Percentiles rank a stretch among this genome's conserved stretches.
phyloP scores from a whole-genome alignment of 2,888 invertebrate genomes.

The Therioaphis trifolii region DNA sequence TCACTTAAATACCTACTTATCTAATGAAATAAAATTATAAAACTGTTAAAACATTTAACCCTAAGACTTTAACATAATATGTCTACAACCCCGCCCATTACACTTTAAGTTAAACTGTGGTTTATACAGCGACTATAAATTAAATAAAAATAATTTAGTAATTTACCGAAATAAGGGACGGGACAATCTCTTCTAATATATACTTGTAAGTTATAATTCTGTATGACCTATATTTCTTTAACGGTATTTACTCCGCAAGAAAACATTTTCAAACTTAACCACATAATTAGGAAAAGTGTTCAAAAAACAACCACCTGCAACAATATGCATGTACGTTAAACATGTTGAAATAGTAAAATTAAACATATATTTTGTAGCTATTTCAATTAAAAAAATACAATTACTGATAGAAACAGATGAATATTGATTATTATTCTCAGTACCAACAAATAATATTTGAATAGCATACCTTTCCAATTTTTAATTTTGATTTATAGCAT shows the following conservation, averaged over 20 bases:
- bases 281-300: background rate
- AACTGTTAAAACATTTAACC: background rate
- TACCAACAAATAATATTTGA: background rate
- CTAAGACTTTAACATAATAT: background rate
- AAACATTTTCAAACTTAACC: background rate
- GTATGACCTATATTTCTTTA: conserved; percentile 26
- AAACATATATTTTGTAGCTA: background rate
- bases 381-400: background rate
- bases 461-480: too few species aligned
- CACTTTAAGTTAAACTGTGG: background rate
- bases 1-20: background rate
- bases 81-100: conserved; percentile 30
- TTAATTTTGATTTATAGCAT: too few species aligned
- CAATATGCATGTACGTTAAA: conserved; percentile 17
- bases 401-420: background rate
- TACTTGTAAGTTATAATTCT: background rate
- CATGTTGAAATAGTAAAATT: background rate
- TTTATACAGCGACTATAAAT: background rate
- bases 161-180: background rate
- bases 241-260: background rate
- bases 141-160: conserved; percentile 12
- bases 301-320: conserved; percentile 53
- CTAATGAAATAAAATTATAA: background rate
- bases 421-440: background rate
- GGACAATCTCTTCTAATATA: background rate